Base-by-base conservation (phyloP, 2,113 vertebrate species). In the Ptychochromis oligacanthus region DNA sequence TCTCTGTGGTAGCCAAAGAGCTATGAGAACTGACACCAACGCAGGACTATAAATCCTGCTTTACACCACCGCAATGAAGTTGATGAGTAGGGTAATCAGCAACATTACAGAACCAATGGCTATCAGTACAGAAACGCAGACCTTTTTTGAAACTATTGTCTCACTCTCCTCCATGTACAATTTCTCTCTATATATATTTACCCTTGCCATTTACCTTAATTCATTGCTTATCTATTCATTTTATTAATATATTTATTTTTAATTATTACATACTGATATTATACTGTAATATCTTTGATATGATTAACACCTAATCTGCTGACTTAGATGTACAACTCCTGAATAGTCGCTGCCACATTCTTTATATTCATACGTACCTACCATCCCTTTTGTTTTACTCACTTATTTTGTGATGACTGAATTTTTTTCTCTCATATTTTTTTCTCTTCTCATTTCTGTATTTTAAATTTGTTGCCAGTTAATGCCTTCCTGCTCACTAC, bases 371-470 rank as follows among this genome's bases (percentile, higher is more conserved):
- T 18, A 54, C 7, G 18, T 20, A 10, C 20, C 20, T 20, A 11
- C 7, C 20, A 36, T 18, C 43, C 28, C 46, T 52, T 52, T 18
- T 52, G 6, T 52, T 52, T 52, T 6, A 52, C 49, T 52, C 49
- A 52, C 5, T 15, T 18, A 17, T 17, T 52, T 18, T 52, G 49
- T 52, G 14, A 52, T 18, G 5, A 5, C 49, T 2, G 0, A 70
- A n/a, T 11, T 1, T n/a, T 52, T 43, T 31, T 31, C 7, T 1
- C 24, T 52, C n/a, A n/a, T n/a, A n/a, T 11, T 1, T n/a, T 52
- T 43, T 31, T 31, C 7, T 1, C 24, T 52, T 72, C 49, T 72
- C 65, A 31, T 72, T 72, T 0, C 46, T 72, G 26, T 20, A 13
- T 43, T 5, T 31, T 0, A 24, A 31, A 72, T 52, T 31, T 52